Conservation (phyloP, 2,888 invertebrate genomes). For the Mantis religiosa region DNA sequence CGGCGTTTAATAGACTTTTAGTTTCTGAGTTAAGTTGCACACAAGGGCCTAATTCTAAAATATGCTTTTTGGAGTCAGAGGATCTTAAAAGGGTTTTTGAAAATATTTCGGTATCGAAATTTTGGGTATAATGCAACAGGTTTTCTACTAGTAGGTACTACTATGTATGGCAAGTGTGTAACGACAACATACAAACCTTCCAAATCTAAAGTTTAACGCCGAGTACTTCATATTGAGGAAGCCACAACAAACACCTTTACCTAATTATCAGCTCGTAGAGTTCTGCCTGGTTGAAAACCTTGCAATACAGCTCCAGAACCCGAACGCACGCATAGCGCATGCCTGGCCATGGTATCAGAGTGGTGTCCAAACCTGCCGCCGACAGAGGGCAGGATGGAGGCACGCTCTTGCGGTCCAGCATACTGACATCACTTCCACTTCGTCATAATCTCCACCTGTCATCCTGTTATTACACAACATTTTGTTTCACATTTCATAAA, state of each 20-base stretch:
- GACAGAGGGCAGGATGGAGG: constrained; percentile 45
- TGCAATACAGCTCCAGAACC: constrained; percentile 80
- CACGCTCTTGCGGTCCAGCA: constrained; percentile 24
- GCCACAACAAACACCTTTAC: constrained; percentile 47
- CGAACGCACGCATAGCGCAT: constrained; percentile 78
- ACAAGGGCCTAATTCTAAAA: too few species aligned
- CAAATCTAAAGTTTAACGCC: background rate
- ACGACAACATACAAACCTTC: background rate
- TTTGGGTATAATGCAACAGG: too few species aligned
- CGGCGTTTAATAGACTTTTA: too few species aligned
- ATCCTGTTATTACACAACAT: constrained; percentile 4
- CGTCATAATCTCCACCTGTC: constrained; percentile 19
- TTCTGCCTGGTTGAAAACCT: constrained; percentile 79
- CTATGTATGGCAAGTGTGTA: too few species aligned
- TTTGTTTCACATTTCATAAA: background rate
- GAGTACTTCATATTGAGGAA: background rate
- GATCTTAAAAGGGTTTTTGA: too few species aligned
- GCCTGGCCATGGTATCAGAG: constrained; percentile 71
- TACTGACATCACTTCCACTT: constrained; percentile 24
- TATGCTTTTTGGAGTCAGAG: too few species aligned
- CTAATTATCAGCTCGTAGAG: constrained; percentile 74
- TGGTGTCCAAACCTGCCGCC: constrained; percentile 49
- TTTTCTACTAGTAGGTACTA: too few species aligned
- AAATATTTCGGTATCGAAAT: too few species aligned
- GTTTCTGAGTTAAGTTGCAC: too few species aligned